Percentiles rank a stretch among this genome's conserved stretches.
These are phyloP conservation scores for Noctua fimbriata DNA, from an alignment of 2,888 invertebrate genomes.

Conservation along the genomic window DNA sequence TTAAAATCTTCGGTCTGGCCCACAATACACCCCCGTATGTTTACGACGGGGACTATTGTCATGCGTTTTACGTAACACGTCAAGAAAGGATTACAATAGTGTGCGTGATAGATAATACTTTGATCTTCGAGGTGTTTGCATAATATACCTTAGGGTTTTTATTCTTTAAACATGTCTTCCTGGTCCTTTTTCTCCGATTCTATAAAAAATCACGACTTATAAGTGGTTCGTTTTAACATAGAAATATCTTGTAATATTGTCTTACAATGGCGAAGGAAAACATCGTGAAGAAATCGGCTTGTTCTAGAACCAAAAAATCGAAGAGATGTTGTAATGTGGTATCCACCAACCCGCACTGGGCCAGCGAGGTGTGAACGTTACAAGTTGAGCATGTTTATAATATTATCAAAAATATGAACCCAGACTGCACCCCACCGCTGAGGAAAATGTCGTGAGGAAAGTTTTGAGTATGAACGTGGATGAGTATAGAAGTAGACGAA, in stretches of 20 bases:
- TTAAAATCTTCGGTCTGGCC: not conserved
- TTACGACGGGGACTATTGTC: conserved; percentile 28
- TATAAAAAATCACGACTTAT: conserved; percentile 9
- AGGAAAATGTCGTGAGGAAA: too few relatives aligned
- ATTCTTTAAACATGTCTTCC: conserved; percentile 1
- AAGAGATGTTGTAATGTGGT: not conserved
- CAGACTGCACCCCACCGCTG: too few relatives aligned
- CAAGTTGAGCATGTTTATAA: not conserved
- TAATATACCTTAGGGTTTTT: conserved; percentile 17
- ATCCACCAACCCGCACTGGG: too few relatives aligned
- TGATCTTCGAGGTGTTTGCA: conserved; percentile 40
- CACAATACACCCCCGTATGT: conserved; percentile 21
- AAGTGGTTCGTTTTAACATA: not conserved
- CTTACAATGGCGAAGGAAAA: not conserved
- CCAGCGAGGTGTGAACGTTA: too few relatives aligned
- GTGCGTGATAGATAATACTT: conserved; percentile 47
- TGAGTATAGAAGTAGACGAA: too few relatives aligned
- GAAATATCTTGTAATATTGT: not conserved
- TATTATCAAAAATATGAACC: not conserved
- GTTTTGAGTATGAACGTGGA: too few relatives aligned
- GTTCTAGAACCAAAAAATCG: not conserved
- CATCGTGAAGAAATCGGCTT: not conserved
- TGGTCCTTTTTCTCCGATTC: not conserved
- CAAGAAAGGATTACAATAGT: conserved; percentile 56
- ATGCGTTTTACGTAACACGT: conserved; percentile 41